Evolutionary conservation across 1,140 invertebrate species (phyloP), one percentile per base, ranked within the genome.

Genomic region (Brachionus manjavacas): DNA sequence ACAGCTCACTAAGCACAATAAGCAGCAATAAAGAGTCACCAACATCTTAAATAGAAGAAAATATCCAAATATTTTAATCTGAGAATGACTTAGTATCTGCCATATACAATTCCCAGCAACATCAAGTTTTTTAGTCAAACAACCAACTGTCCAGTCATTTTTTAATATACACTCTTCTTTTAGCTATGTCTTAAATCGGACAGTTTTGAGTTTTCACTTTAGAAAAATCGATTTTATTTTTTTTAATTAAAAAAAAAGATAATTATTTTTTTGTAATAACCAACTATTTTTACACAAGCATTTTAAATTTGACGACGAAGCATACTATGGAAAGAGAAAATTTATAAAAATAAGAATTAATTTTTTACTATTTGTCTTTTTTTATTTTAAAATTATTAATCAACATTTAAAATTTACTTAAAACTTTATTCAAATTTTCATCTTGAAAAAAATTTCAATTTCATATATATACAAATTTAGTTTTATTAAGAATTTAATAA

Each of bases 21-120:
- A 81, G 79, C 52, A 64, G 52, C 35, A 81, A 81, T 20, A 81
- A 81, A 81, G 79, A 81, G 52, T 81, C 79, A 55, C 79, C 79
- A 14, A 76, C 72, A 25, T 76, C 72, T 28, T 76, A 76, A 49
- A 43, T 72, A 23, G 31, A 31, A 41, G 14, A 72, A 72, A n/a
- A 72, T 72, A 9, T 41, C 39, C 11, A 16, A 20, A 20, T 72
- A 14, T 41, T 72, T 39, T 39, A 39, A 39, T n/a, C 16, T 39
- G 35, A 41, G 35, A 41, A 72, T 39, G 35, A 72, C 52, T 20
- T 60, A 60, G 52, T 60, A 60, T 60, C 20, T 60, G 52, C 52
- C 52, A 60, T 9, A 20, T 20, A 60, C 20, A 31, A 68, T 31
- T 68, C 31, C 31, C 31, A 23, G 4, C 16, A 35, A 31, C 25